Evolutionary conservation across 2,888 invertebrate species (phyloP).

Genomic region (Heliconius erato): DNA sequence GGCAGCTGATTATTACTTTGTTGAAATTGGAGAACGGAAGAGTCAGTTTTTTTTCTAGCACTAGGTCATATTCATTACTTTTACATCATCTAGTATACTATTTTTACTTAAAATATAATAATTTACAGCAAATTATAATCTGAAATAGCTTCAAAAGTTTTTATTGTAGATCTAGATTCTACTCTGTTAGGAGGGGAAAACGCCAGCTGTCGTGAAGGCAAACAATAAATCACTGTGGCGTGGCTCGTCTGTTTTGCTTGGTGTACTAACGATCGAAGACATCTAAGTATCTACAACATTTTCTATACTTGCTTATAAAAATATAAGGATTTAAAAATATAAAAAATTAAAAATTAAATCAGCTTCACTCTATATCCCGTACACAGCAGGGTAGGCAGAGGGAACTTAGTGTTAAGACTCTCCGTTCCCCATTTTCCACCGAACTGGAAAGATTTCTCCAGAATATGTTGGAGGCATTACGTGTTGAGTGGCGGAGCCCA

Average conservation of each 20-base stretch:
- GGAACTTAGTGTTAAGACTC: no score
- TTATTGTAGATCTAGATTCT: constrained; percentile 24
- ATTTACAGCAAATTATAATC: not conserved
- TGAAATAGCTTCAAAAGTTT: constrained; percentile 14
- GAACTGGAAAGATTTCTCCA: no score
- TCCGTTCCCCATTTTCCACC: no score
- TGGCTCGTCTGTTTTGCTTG: constrained; percentile 29
- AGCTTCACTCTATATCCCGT: no score
- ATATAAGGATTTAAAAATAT: not conserved
- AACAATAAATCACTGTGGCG: constrained; percentile 32
- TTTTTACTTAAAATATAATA: not conserved
- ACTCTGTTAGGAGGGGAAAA: constrained; percentile 24
- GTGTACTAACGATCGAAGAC: constrained; percentile 21
- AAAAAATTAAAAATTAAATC: no score
- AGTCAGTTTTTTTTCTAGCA: not conserved
- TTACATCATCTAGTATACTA: not conserved
- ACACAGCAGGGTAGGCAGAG: no score
- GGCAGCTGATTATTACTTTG: not conserved
- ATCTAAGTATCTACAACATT: not conserved
- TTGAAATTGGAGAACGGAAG: not conserved
- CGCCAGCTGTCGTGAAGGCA: constrained; percentile 36
- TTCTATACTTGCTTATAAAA: not conserved
- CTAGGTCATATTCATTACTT: not conserved
- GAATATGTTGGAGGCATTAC: no score
- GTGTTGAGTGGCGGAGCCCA: no score